A percentile compares a stretch with the other conserved stretches of the same genome.
Evolutionary conservation across 2,888 invertebrate genomes (phyloP).

Genomic region (Limnephilus auricula): DNA sequence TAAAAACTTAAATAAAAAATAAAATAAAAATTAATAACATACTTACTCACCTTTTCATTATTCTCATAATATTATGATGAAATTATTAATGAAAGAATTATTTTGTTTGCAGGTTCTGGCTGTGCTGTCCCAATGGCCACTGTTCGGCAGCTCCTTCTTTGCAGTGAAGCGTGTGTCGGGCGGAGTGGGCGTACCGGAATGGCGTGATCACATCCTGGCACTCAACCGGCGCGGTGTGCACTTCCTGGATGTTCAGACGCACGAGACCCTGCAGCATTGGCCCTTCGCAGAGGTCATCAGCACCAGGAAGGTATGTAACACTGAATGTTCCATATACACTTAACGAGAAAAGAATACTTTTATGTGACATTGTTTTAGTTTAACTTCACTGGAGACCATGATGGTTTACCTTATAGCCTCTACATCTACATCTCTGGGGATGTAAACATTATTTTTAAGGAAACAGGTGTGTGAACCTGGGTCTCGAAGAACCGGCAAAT

Average conservation of each 20-base stretch:
- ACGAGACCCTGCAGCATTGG: conserved; percentile 95
- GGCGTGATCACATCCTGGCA: conserved; percentile 94
- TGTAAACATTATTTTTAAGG: too few relatives aligned
- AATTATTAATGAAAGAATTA: neutral
- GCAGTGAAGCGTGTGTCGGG: conserved; percentile 91
- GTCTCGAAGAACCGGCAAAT: neutral
- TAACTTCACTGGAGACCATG: too few relatives aligned
- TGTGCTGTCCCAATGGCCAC: conserved; percentile 94
- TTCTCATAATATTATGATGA: neutral
- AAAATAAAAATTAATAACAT: neutral
- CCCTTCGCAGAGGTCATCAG: conserved; percentile 97
- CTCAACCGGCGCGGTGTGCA: conserved; percentile 95
- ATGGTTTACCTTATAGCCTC: too few relatives aligned
- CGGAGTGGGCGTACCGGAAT: conserved; percentile 79
- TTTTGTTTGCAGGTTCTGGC: conserved; percentile 79
- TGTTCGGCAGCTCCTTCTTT: conserved; percentile 99
- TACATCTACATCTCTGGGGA: too few relatives aligned
- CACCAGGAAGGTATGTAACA: conserved; percentile 86
- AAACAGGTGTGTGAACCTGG: too few relatives aligned
- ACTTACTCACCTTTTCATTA: neutral
- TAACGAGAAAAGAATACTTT: too few relatives aligned
- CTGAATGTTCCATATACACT: neutral
- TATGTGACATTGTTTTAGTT: too few relatives aligned
- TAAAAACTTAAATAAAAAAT: too few relatives aligned
- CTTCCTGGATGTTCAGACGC: conserved; percentile 93